Percentiles rank a stretch among this genome's conserved stretches.
Conservation (phyloP, 2,797 vertebrate genomes). For the Hydrocynus forskahlii region DNA sequence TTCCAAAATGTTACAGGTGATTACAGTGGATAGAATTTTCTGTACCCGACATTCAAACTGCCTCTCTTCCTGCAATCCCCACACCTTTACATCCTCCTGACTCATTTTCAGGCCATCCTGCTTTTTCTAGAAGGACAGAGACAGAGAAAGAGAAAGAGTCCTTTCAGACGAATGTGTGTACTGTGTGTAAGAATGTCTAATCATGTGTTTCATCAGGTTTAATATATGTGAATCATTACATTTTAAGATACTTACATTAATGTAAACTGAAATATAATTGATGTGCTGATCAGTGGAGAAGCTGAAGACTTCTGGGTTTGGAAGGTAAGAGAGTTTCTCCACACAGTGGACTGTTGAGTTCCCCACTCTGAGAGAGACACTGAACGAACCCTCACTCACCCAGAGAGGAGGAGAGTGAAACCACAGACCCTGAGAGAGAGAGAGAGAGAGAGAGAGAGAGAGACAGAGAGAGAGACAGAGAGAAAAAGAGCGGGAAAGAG, state of each 20-base stretch:
- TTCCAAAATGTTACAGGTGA: slow-evolving; percentile 63
- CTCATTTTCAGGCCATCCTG: slow-evolving; percentile 82
- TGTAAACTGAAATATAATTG: slow-evolving; percentile 41
- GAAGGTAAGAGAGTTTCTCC: slow-evolving; percentile 72
- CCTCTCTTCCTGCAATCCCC: slow-evolving; percentile 63
- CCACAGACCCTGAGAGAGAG: slow-evolving; percentile 55
- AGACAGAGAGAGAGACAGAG: neutral
- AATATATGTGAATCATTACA: too few relatives aligned
- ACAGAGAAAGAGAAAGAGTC: neutral
- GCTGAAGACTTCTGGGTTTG: slow-evolving; percentile 82
- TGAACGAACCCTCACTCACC: neutral
- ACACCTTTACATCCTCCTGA: slow-evolving; percentile 77
- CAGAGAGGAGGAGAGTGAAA: slow-evolving; percentile 52
- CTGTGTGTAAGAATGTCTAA: neutral
- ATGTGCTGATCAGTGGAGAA: slow-evolving; percentile 65
- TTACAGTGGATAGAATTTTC: slow-evolving; percentile 61
- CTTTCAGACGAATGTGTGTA: neutral
- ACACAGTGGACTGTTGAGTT: slow-evolving; percentile 75
- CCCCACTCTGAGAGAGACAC: slow-evolving; percentile 75
- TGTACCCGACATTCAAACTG: slow-evolving; percentile 62
- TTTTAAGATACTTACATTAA: slow-evolving; percentile 67
- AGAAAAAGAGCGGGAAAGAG: neutral
- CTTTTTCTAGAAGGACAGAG: slow-evolving; percentile 80
- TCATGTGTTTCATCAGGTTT: too few relatives aligned
- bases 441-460: neutral